Percentiles rank a stretch among this genome's conserved stretches.
Conservation (phyloP, 2,888 invertebrate genomes). For the Hecatera dysodea region DNA sequence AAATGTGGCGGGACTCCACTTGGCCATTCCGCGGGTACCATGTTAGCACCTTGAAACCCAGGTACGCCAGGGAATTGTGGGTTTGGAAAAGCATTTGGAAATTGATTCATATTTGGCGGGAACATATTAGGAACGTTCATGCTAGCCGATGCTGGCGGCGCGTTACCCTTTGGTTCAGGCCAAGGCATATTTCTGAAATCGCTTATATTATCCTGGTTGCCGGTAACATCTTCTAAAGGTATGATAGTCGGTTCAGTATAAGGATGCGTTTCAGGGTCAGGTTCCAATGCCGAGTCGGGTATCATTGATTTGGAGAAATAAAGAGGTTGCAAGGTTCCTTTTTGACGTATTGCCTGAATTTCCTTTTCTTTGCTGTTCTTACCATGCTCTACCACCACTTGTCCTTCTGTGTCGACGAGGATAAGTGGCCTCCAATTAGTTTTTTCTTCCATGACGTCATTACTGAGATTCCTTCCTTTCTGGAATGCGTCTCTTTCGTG, state of each 20-base stretch:
- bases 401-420: conserved; percentile 92
- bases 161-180: conserved; percentile 95
- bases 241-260: conserved; percentile 95
- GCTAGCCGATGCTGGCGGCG: conserved; percentile 82
- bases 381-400: conserved; percentile 93
- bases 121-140: conserved; percentile 86
- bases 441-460: conserved; percentile 95
- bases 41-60: conserved; percentile 84
- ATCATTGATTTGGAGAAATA: conserved; percentile 96
- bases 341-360: conserved; percentile 96
- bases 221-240: conserved; percentile 97
- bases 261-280: conserved; percentile 95
- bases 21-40: conserved; percentile 84
- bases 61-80: conserved; percentile 86
- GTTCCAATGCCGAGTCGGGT: conserved; percentile 96
- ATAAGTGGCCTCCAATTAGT: conserved; percentile 94
- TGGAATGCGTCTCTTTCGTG: conserved; percentile 96
- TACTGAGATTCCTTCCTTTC: conserved; percentile 94
- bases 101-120: conserved; percentile 85
- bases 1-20: conserved; percentile 83
- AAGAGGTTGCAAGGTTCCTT: conserved; percentile 95
- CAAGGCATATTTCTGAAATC: conserved; percentile 95
- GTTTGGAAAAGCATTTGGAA: conserved; percentile 86
- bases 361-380: conserved; percentile 96
- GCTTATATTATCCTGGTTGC: conserved; percentile 95